Conservation (phyloP, 2,888 invertebrate genomes). For the Hemaris fuciformis region DNA sequence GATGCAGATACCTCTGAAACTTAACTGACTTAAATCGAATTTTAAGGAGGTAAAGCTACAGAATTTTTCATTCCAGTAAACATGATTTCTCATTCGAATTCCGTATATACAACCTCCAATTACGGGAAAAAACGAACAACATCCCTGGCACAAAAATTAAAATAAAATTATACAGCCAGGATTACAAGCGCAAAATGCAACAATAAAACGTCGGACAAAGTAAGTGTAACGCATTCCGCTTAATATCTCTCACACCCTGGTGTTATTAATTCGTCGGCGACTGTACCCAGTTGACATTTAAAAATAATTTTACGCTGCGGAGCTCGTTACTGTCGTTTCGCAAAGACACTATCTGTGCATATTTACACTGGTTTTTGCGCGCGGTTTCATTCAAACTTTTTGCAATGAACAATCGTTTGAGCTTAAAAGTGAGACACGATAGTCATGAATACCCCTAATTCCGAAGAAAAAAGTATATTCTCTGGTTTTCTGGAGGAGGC, state of each 20-base stretch:
- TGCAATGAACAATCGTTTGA: too few species aligned
- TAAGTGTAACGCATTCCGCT: background rate
- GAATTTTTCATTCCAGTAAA: too few species aligned
- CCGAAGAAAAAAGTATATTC: too few species aligned
- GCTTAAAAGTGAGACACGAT: too few species aligned
- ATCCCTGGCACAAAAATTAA: background rate
- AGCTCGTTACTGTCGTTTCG: slow-evolving; percentile 40
- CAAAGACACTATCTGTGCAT: slow-evolving; percentile 16
- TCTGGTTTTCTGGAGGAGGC: too few species aligned
- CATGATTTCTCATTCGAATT: background rate
- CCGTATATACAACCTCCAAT: too few species aligned
- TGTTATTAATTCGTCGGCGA: slow-evolving; percentile 24
- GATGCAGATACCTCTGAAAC: too few species aligned
- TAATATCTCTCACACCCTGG: slow-evolving; percentile 2
- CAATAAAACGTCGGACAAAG: background rate
- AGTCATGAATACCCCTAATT: too few species aligned
- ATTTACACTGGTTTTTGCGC: background rate
- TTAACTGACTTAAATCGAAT: too few species aligned
- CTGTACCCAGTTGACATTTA: slow-evolving; percentile 47
- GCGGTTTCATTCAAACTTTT: background rate
- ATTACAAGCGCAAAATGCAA: background rate
- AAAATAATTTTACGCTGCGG: slow-evolving; percentile 47
- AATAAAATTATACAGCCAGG: background rate
- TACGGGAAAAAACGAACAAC: background rate
- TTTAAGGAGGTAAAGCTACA: too few species aligned